phyloP scores from a whole-genome alignment of 2,888 invertebrate genomes.

The Eristalis intricaria region DNA sequence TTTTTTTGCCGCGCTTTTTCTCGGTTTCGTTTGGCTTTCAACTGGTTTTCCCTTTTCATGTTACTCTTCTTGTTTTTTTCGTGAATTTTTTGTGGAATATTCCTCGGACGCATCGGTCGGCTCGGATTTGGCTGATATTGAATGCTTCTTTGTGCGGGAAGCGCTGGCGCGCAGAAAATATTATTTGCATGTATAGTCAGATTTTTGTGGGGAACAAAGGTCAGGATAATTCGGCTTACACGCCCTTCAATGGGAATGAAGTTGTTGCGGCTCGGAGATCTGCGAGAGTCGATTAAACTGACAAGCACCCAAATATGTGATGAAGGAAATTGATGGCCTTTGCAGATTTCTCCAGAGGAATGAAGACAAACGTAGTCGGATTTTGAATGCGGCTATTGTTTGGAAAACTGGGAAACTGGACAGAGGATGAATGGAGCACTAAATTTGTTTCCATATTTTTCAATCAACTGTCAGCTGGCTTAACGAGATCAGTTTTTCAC shows the following conservation, averaged over 20 bases:
- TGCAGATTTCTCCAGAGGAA: neutral
- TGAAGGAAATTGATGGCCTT: neutral
- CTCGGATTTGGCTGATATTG: conserved; percentile 54
- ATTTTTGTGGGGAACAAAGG: conserved; percentile 29
- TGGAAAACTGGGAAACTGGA: neutral
- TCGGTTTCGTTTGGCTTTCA: conserved; percentile 24
- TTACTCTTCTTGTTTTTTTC: neutral
- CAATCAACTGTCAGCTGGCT: too few species aligned
- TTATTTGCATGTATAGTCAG: conserved; percentile 25
- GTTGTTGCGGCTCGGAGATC: neutral
- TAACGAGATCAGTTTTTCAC: too few species aligned
- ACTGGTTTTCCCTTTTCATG: conserved; percentile 61
- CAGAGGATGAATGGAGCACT: too few species aligned
- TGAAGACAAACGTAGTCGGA: neutral
- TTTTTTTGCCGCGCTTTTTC: conserved; percentile 5
- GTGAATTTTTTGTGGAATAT: neutral
- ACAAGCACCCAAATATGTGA: neutral
- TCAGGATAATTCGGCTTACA: conserved; percentile 1
- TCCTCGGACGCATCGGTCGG: conserved; percentile 46
- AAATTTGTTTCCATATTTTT: too few species aligned
- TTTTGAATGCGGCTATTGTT: neutral
- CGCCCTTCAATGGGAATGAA: neutral
- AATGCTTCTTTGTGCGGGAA: conserved; percentile 39
- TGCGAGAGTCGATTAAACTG: neutral
- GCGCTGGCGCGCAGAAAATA: conserved; percentile 2